Percentiles rank a stretch among this genome's conserved stretches.
Conservation (phyloP, 2,888 invertebrate genomes). For the Drosophila colorata region DNA sequence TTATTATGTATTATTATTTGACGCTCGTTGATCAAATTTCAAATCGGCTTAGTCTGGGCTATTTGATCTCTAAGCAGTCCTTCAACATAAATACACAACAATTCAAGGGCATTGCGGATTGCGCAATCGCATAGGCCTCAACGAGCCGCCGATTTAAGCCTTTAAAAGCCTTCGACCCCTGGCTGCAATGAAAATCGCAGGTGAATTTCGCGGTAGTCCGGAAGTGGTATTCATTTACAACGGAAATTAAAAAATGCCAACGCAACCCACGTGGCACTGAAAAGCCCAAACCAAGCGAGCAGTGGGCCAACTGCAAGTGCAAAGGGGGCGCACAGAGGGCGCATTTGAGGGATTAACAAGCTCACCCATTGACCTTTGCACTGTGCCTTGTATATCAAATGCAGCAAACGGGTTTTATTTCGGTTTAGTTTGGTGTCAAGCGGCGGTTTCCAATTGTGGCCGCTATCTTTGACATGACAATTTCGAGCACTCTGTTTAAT, state of each 20-base stretch:
- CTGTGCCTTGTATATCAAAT: conserved; percentile 16
- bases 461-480: conserved; percentile 5
- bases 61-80: no score
- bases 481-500: conserved; percentile 2
- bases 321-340: conserved; percentile 3
- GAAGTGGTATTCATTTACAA: conserved; percentile 77
- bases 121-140: background rate
- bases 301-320: conserved; percentile 27
- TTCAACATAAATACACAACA: no score
- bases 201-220: conserved; percentile 30
- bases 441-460: conserved; percentile 24
- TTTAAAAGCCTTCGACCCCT: conserved; percentile 16
- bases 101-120: no score
- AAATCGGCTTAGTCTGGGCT: no score
- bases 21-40: no score
- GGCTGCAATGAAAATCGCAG: conserved; percentile 8
- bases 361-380: conserved; percentile 1
- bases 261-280: conserved; percentile 25
- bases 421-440: conserved; percentile 22
- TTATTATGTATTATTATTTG: no score
- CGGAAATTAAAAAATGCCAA: conserved; percentile 79
- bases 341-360: conserved; percentile 58
- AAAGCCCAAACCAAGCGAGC: conserved; percentile 9
- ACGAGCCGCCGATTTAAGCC: conserved; percentile 12
- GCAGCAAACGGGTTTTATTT: conserved; percentile 8